A percentile compares a stretch with the other conserved stretches of the same genome.
phyloP scores from a whole-genome alignment of 1,140 invertebrate genomes.

The Ctenoplectra terminalis region DNA sequence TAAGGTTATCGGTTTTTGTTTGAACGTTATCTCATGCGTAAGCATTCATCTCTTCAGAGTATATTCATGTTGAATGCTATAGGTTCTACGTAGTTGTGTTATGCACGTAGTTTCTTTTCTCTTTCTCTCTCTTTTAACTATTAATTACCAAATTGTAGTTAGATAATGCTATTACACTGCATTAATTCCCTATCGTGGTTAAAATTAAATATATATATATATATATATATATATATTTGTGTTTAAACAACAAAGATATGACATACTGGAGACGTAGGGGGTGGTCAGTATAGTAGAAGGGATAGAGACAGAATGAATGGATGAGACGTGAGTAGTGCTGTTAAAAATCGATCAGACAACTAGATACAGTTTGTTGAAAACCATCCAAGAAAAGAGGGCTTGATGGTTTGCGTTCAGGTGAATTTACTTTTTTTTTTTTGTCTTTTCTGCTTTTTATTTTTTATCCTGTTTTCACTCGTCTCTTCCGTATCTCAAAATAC shows the following conservation, averaged over 20 bases:
- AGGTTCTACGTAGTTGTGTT: not conserved
- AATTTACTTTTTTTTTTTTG: slow-evolving; percentile 38
- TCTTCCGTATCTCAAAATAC: not conserved
- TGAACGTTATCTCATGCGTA: slow-evolving; percentile 62
- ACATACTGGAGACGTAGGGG: slow-evolving; percentile 3
- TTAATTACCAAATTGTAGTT: too few relatives aligned
- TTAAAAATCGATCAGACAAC: slow-evolving; percentile 68
- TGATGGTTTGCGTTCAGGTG: slow-evolving; percentile 47
- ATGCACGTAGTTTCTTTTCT: not conserved
- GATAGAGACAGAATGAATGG: slow-evolving; percentile 32
- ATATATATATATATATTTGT: slow-evolving; percentile 28
- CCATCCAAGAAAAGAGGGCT: slow-evolving; percentile 46
- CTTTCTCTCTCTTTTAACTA: too few relatives aligned
- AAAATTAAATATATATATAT: not conserved
- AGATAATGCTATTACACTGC: too few relatives aligned
- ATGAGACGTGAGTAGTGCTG: slow-evolving; percentile 59
- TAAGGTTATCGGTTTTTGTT: slow-evolving; percentile 64
- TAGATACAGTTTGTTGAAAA: slow-evolving; percentile 55
- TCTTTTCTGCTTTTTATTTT: slow-evolving; percentile 6
- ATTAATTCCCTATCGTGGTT: too few relatives aligned
- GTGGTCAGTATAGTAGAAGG: slow-evolving; percentile 12
- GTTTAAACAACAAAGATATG: slow-evolving; percentile 49
- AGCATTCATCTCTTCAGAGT: slow-evolving; percentile 6
- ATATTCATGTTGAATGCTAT: not conserved
- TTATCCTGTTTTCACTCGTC: not conserved